Percentiles rank a stretch among this genome's conserved stretches.
phyloP scores from a whole-genome alignment of 2,888 invertebrate species.

The Physocephala rufipes region DNA sequence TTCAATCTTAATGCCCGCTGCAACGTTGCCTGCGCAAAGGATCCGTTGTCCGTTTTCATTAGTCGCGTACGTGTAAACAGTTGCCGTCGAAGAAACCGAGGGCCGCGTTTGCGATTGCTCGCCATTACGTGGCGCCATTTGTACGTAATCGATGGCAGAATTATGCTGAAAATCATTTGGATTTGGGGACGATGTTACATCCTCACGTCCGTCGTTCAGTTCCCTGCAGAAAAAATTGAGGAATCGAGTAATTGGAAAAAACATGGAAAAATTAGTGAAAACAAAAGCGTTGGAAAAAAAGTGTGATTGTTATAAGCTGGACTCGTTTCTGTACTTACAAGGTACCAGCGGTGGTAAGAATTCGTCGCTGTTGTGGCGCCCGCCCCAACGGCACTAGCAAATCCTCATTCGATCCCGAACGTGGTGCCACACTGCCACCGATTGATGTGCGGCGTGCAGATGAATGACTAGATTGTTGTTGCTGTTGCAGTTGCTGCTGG shows the following conservation, averaged over 20 bases:
- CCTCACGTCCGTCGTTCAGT: conserved; percentile 58
- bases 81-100: conserved; percentile 39
- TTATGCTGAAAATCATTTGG: conserved; percentile 56
- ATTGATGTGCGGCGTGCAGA: conserved; percentile 31
- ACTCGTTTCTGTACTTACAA: conserved; percentile 52
- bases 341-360: conserved; percentile 65
- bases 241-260: neutral
- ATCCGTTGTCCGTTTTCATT: conserved; percentile 56
- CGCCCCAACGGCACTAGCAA: conserved; percentile 50
- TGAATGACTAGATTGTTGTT: conserved; percentile 42
- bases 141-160: conserved; percentile 57
- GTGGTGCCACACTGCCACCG: conserved; percentile 37
- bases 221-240: conserved; percentile 50
- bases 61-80: conserved; percentile 55
- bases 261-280: too few relatives aligned
- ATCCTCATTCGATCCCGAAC: conserved; percentile 39
- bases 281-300: too few relatives aligned
- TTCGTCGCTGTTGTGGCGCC: conserved; percentile 57
- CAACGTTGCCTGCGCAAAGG: conserved; percentile 54
- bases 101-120: conserved; percentile 51
- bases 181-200: conserved; percentile 49
- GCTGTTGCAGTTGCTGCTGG: conserved; percentile 45
- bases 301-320: too few relatives aligned
- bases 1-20: conserved; percentile 60
- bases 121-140: conserved; percentile 59